Conservation (phyloP, 2,888 invertebrate species). For the Pseudanteris insignis region DNA sequence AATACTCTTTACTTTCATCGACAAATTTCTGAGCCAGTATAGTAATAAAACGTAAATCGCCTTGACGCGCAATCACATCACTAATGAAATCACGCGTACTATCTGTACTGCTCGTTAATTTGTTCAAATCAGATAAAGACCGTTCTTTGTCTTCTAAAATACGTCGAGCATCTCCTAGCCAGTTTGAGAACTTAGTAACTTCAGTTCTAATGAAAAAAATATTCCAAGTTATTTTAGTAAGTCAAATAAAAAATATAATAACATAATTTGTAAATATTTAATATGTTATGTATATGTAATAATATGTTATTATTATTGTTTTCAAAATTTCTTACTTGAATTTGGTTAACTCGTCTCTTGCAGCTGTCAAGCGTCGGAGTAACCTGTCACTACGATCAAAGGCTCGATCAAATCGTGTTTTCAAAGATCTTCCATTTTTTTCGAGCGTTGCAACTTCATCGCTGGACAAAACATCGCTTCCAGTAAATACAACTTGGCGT, state of each 20-base stretch:
- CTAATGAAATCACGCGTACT: slow-evolving; percentile 89
- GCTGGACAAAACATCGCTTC: slow-evolving; percentile 89
- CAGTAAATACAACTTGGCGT: slow-evolving; percentile 87
- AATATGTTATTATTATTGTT: no score
- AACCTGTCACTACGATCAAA: slow-evolving; percentile 82
- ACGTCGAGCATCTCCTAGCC: slow-evolving; percentile 84
- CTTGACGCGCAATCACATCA: slow-evolving; percentile 95
- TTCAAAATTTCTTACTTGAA: slow-evolving; percentile 71
- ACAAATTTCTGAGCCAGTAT: slow-evolving; percentile 97
- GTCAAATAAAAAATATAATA: neutral
- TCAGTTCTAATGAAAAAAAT: slow-evolving; percentile 77
- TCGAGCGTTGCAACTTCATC: slow-evolving; percentile 90
- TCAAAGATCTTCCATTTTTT: slow-evolving; percentile 84
- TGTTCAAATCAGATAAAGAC: slow-evolving; percentile 79
- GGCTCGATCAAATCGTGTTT: slow-evolving; percentile 84
- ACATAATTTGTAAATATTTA: no score
- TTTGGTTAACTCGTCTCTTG: slow-evolving; percentile 89
- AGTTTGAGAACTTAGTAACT: slow-evolving; percentile 80
- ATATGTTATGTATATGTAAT: no score
- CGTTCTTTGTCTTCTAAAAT: slow-evolving; percentile 86
- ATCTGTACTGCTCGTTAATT: slow-evolving; percentile 77
- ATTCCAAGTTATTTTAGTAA: no score
- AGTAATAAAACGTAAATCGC: slow-evolving; percentile 92
- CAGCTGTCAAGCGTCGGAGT: slow-evolving; percentile 78
- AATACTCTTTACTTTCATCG: slow-evolving; percentile 93